Conservation (phyloP, 2,797 vertebrate species). For the Eulemur coronatus region DNA sequence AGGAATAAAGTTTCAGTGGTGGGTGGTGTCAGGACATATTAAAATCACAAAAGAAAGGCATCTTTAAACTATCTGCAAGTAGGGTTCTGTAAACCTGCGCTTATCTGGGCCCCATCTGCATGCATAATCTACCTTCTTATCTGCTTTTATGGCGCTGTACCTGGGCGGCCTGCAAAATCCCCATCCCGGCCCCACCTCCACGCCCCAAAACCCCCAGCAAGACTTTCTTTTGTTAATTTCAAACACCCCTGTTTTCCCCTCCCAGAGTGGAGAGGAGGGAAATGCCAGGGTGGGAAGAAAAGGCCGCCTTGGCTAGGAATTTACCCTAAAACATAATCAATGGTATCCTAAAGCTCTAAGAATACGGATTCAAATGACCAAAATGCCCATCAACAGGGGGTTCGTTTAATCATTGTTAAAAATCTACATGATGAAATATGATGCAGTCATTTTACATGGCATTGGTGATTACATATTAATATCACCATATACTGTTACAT, state of each 20-base stretch:
- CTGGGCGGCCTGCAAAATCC: neutral
- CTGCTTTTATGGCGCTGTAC: neutral
- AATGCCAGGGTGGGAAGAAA: neutral
- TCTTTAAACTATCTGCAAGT: neutral
- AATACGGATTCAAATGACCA: neutral
- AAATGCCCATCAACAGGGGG: neutral
- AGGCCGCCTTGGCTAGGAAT: neutral
- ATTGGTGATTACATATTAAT: fast-evolving
- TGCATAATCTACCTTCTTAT: neutral
- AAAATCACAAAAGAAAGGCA: constrained; percentile 53
- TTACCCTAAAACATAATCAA: neutral
- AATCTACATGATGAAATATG: neutral
- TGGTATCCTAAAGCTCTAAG: fast-evolving
- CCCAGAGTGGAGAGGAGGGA: neutral
- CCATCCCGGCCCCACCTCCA: neutral
- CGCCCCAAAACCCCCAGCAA: neutral
- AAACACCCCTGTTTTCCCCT: neutral
- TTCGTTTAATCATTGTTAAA: neutral
- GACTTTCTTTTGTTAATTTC: neutral
- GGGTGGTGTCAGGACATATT: neutral
- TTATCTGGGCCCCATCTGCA: neutral
- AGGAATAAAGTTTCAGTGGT: too few relatives aligned
- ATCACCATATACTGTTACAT: neutral
- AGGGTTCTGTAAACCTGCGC: neutral
- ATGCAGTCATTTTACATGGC: fast-evolving